These are phyloP conservation scores for Eupithecia inturbata DNA, from an alignment of 2,888 invertebrate species.

Conservation along the genomic window DNA sequence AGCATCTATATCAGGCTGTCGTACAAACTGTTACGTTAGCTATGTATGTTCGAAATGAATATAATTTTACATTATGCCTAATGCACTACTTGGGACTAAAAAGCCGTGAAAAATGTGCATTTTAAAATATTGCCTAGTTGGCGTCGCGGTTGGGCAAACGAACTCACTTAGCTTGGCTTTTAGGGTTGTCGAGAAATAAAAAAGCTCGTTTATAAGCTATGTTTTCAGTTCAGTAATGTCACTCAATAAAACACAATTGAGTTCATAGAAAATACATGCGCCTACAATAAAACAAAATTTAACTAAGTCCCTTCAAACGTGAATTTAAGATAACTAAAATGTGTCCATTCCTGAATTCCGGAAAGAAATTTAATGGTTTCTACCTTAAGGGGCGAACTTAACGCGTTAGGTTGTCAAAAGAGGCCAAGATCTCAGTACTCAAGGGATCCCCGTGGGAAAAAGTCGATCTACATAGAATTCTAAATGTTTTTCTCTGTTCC, in stretches of 20 bases:
- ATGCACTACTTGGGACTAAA: conserved; percentile 41
- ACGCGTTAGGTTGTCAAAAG: too few species aligned
- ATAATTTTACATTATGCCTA: conserved; percentile 40
- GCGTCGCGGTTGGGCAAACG: neutral
- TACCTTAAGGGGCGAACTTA: too few species aligned
- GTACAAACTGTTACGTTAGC: neutral
- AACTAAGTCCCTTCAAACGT: neutral
- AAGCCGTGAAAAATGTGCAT: conserved; percentile 38
- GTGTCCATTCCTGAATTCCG: neutral
- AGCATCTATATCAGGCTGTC: neutral
- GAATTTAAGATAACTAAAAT: neutral
- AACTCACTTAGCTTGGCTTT: conserved; percentile 11
- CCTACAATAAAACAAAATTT: neutral
- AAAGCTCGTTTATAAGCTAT: neutral
- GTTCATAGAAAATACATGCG: neutral
- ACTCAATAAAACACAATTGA: neutral
- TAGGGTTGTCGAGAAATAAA: conserved; percentile 19
- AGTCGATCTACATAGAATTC: too few species aligned
- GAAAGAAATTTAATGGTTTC: neutral
- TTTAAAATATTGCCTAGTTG: conserved; percentile 34
- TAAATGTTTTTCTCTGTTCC: too few species aligned
- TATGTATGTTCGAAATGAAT: conserved; percentile 1
- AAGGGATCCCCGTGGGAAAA: too few species aligned
- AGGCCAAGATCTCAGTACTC: too few species aligned
- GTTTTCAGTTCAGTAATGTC: neutral